Conservation (phyloP, 2,113 vertebrate genomes). For the Sturnus vulgaris region DNA sequence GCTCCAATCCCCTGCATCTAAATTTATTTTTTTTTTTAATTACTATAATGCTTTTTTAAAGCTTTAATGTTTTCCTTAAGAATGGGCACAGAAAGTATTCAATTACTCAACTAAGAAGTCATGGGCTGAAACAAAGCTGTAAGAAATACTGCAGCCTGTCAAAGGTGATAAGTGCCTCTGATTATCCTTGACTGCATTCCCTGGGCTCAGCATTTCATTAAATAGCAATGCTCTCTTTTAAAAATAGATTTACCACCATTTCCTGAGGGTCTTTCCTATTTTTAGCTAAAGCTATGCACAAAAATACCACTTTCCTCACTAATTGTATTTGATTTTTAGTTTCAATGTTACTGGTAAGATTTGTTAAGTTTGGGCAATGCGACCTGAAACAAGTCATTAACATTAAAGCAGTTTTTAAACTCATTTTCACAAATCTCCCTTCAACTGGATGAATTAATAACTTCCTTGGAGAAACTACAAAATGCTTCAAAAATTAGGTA, state of each 20-base stretch:
- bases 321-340: not conserved
- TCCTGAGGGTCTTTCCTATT: not conserved
- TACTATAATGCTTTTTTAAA: not conserved
- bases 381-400: not conserved
- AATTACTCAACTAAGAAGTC: not conserved
- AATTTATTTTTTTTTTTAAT: not conserved
- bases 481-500: not conserved
- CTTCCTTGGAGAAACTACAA: not conserved
- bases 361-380: not conserved
- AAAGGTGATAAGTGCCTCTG: slow-evolving; percentile 24
- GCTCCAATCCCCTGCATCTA: not conserved
- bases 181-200: slow-evolving; percentile 21
- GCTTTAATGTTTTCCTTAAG: not conserved
- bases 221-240: slow-evolving; percentile 9
- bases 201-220: slow-evolving; percentile 49
- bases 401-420: not conserved
- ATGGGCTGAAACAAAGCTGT: not conserved
- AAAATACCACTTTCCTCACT: not conserved
- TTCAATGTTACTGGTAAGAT: not conserved
- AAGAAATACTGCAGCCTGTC: slow-evolving; percentile 22
- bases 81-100: not conserved
- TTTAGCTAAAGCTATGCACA: not conserved
- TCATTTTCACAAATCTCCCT: not conserved
- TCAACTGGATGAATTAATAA: not conserved
- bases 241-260: slow-evolving; percentile 7